Percentiles rank a stretch among this genome's conserved stretches.
These are phyloP conservation scores for Campoplex nolae DNA, from an alignment of 2,888 invertebrate species.

Conservation along the genomic window DNA sequence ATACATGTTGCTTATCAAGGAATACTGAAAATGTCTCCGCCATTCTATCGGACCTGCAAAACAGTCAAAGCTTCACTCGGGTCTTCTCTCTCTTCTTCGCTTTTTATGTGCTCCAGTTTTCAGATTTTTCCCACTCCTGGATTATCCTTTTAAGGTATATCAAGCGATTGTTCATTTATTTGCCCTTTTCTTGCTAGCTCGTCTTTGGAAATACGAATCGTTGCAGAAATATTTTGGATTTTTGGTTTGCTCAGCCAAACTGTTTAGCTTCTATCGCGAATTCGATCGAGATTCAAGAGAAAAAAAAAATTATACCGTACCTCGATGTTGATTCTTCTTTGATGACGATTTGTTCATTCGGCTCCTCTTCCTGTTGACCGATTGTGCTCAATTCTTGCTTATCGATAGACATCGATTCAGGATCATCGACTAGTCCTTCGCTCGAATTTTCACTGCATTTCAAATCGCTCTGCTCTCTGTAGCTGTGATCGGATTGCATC, in stretches of 20 bases:
- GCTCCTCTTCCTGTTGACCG: constrained; percentile 2
- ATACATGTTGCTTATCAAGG: constrained; percentile 77
- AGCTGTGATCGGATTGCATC: constrained; percentile 67
- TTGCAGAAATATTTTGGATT: neutral
- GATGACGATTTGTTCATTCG: neutral
- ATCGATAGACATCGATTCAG: neutral
- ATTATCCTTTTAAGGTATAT: neutral
- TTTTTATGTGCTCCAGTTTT: neutral
- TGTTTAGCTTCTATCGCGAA: neutral
- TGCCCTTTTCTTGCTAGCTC: neutral
- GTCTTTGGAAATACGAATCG: neutral
- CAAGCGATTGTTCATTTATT: neutral
- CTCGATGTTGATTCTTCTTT: constrained; percentile 33
- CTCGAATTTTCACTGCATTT: neutral
- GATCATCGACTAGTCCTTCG: constrained; percentile 27
- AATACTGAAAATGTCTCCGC: constrained; percentile 78
- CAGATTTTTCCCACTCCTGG: constrained; percentile 22
- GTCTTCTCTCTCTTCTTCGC: constrained; percentile 50
- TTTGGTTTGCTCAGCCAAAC: neutral
- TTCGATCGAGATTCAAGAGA: neutral
- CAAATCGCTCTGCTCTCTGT: constrained; percentile 63
- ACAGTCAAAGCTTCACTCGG: constrained; percentile 81
- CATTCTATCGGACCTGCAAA: constrained; percentile 81
- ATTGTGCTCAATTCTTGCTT: constrained; percentile 9
- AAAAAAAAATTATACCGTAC: constrained; percentile 41